These are phyloP conservation scores for Peromyscus attwateri DNA, from an alignment of 2,797 vertebrate genomes.

Conservation along the genomic window DNA sequence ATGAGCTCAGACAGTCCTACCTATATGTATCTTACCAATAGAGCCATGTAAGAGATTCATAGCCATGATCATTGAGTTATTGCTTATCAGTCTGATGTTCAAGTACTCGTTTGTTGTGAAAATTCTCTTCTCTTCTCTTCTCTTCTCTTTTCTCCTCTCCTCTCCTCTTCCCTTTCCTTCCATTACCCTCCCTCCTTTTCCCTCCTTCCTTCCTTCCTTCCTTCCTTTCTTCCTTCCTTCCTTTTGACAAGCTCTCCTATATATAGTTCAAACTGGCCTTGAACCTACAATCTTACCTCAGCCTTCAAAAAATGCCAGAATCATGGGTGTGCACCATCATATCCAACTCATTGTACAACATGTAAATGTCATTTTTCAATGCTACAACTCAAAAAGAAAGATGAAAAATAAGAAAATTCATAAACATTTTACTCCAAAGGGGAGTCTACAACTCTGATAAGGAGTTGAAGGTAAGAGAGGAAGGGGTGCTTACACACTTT, in stretches of 20 bases:
- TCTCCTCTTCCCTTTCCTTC: too few relatives aligned
- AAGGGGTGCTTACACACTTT: not conserved
- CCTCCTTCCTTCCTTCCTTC: too few relatives aligned
- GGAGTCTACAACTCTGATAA: not conserved
- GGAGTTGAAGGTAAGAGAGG: not conserved
- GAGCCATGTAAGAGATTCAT: not conserved
- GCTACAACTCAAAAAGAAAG: not conserved
- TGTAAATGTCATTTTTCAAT: not conserved
- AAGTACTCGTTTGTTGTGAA: not conserved
- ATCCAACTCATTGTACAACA: not conserved
- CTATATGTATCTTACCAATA: not conserved
- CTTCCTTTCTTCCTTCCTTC: not conserved
- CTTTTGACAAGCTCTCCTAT: not conserved
- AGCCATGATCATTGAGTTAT: accelerated
- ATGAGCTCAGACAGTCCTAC: not conserved
- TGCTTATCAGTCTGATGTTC: not conserved
- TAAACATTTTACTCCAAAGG: not conserved
- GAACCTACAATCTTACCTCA: not conserved
- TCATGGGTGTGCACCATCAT: not conserved
- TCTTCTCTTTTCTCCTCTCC: accelerated
- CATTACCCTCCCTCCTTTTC: too few relatives aligned
- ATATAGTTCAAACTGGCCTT: not conserved
- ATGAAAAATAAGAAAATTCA: not conserved
- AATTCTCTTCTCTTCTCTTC: not conserved
- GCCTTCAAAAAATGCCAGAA: not conserved